Evolutionary conservation across 2,888 invertebrate species (phyloP), one percentile per base, ranked within the genome.

Genomic region (Tholera decimalis): DNA sequence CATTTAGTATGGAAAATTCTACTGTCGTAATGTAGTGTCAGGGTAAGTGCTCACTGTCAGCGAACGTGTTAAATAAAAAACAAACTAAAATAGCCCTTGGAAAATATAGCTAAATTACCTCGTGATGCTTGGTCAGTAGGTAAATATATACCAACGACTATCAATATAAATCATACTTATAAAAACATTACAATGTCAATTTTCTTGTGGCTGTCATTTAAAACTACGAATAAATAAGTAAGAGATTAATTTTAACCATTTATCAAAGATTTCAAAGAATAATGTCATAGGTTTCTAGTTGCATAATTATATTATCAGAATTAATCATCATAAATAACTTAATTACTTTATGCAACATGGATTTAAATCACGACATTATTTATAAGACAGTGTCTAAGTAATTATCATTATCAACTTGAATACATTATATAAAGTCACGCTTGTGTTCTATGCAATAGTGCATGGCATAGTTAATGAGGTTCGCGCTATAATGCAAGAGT

Each of bases 221-320:
- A 33, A 43, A 6, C 0, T 43, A 35, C 70, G 20, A 71, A 37
- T 43, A 43, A 22, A 33, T 11, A 15, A 30, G 4, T 26, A 20
- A 44, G 44, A 59, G 9, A n/a, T 26, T 22, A n/a, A 0, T 68
- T 26, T 35, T 22, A 28, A 5, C 11, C 9, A 6, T 33, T 30
- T 7, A 18, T 15, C 33, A 24, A 33, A 35, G n/a, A 30, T 20
- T 33, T 15, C 20, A 46, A 35, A 28, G 6, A 18, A 63, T 55
- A 13, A 30, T 39, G 20, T 65, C 53, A 2, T 24, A 39, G 15
- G 20, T 26, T 13, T 68, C 33, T 35, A 28, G 15, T 64, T 35
- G 28, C 18, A n/a, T 69, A 22, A 35, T 58, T 62, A 67, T 26
- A n/a, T 35, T 58, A 35, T 44, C 18, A 35, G 43, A 64, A 44